phyloP scores from a whole-genome alignment of 1,140 invertebrate species.

The Lasioglossum baleicum region DNA sequence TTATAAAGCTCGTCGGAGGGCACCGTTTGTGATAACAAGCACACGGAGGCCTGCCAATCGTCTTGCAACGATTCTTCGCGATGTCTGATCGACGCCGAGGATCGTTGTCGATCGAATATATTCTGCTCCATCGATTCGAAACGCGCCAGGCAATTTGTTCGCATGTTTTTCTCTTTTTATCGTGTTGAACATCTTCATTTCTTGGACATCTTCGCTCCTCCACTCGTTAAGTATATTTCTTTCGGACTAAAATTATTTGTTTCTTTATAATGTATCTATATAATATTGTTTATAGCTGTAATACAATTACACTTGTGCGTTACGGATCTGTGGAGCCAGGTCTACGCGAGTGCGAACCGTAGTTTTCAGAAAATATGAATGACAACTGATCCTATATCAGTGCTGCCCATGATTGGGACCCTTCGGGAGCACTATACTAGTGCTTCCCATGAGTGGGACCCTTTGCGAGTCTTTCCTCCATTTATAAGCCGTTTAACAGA shows the following conservation, averaged over 20 bases:
- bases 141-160: too few relatives aligned
- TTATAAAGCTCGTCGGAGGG: conserved; percentile 38
- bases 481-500: not conserved
- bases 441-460: not conserved
- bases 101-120: too few relatives aligned
- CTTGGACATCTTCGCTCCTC: too few relatives aligned
- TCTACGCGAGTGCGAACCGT: not conserved
- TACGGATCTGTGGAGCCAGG: not conserved
- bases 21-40: conserved; percentile 63
- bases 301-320: not conserved
- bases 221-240: too few relatives aligned
- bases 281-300: not conserved
- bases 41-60: not conserved
- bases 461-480: not conserved
- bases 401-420: not conserved
- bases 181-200: too few relatives aligned
- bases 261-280: too few relatives aligned
- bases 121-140: too few relatives aligned
- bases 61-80: not conserved
- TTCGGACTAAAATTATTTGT: too few relatives aligned
- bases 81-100: not conserved
- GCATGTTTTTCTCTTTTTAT: too few relatives aligned
- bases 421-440: not conserved
- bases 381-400: not conserved
- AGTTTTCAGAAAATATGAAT: not conserved